Evolutionary conservation across 2,113 vertebrate genomes (phyloP).

Genomic region (Corythornis vintsioides): DNA sequence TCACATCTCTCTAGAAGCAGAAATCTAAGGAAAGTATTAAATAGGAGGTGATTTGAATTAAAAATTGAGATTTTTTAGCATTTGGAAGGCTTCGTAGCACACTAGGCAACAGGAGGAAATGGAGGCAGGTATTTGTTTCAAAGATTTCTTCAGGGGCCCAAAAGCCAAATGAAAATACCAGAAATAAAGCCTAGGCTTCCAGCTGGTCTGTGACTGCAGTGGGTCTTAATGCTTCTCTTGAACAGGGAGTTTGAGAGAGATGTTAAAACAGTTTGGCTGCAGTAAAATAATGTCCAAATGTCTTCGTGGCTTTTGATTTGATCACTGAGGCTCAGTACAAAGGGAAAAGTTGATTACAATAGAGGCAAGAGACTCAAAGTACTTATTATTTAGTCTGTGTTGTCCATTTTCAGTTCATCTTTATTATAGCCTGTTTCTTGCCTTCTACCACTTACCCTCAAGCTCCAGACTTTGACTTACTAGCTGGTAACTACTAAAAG

Average conservation of each 20-base stretch:
- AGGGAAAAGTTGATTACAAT: neutral
- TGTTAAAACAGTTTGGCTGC: neutral
- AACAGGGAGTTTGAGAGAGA: neutral
- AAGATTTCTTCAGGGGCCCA: neutral
- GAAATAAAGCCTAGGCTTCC: neutral
- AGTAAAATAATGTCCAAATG: neutral
- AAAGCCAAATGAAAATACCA: neutral
- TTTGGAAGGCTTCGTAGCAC: neutral
- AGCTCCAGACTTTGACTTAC: neutral
- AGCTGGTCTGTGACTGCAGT: neutral
- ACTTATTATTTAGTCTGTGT: neutral
- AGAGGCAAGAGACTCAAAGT: neutral
- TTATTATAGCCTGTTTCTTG: neutral
- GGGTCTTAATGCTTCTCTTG: neutral
- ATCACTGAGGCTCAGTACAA: neutral
- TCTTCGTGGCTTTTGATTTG: neutral
- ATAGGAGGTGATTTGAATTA: neutral
- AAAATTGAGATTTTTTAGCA: neutral
- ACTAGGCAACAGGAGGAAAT: neutral
- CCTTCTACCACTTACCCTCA: neutral
- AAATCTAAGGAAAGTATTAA: slow-evolving; percentile 35
- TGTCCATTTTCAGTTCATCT: slow-evolving; percentile 18
- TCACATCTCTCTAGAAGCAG: slow-evolving; percentile 1
- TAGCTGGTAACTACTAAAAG: neutral
- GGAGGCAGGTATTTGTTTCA: neutral